Base-by-base conservation (phyloP, 2,113 vertebrate genomes). In the Gorsachius goisagi region DNA sequence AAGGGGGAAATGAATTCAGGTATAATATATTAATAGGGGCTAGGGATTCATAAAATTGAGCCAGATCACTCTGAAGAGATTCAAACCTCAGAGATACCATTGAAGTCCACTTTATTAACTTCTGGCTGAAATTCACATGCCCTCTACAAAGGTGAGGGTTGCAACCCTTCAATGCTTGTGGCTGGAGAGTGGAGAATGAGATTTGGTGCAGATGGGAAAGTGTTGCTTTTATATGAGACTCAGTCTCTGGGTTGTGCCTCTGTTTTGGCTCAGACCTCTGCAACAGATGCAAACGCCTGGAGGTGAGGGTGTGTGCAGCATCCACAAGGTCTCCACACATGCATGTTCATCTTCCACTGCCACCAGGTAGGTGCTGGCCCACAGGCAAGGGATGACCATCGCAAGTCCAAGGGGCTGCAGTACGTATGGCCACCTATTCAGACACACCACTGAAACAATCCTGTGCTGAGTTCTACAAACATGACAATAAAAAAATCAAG, bases 1-100 rank as follows among this genome's bases (percentile, higher is more conserved):
- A 89, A 91, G 6, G 3, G 44, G 73, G 64, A 94, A 93, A 92
- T 95, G 1, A 97, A 94, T 94, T 90, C 69, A 81, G 60, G 33
- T 89, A 66, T 59, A 88, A 85, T 58, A 75, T 59, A 86, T 90
- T 90, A 93, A 60, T 68, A 93, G 72, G 37, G 44, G 60, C 72
- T 72, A 84, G 44, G 30, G 72, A 92, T 72, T 96, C 39, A 87
- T 94, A 89, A 90, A 89, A 72, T 49, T 33, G 60, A 92, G 41
- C 75, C 56, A 84, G 52, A 89, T 78, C 37, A 62, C 79, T 77
- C 59, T 81, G 60, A 80, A 88, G 56, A 93, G 72, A 68, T 59
- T 86, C 53, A 91, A 33, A 71, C 30, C 5, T n/a, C 55, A 52
- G 18, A 74, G n/a, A 91, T 90, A 77, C 26, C 68, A 52, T 8